Conservation (phyloP, 1,140 invertebrate species). For the Drusus annulatus region DNA sequence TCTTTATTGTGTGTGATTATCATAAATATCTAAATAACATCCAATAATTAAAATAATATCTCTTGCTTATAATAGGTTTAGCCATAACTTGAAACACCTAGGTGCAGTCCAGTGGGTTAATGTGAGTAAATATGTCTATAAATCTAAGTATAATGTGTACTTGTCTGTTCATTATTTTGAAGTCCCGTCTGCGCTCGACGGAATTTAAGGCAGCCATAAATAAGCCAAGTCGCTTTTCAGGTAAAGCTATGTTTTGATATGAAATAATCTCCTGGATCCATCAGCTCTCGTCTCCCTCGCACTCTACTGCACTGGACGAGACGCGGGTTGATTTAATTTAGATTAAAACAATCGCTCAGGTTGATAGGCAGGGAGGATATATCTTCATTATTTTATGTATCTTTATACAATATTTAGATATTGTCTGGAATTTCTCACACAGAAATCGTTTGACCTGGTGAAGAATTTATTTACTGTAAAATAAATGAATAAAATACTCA, state of each 20-base stretch:
- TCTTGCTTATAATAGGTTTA: not conserved
- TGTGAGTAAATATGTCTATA: conserved; percentile 14
- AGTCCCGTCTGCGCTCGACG: not conserved
- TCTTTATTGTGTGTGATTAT: conserved; percentile 25
- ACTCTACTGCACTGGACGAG: not conserved
- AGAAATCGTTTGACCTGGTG: no score
- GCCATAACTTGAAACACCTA: conserved; percentile 20
- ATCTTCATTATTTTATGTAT: no score
- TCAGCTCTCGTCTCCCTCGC: not conserved
- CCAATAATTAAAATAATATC: conserved; percentile 19
- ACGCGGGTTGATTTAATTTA: not conserved
- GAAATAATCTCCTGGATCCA: conserved; percentile 2
- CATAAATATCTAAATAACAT: conserved; percentile 21
- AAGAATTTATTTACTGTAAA: no score
- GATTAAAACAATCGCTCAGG: not conserved
- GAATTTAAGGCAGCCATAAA: conserved; percentile 21
- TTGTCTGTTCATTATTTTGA: conserved; percentile 23
- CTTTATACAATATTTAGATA: no score
- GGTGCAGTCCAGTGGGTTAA: not conserved
- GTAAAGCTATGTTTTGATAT: conserved; percentile 16
- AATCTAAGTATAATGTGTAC: conserved; percentile 4
- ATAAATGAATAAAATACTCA: no score
- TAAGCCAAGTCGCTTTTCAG: not conserved
- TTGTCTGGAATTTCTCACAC: no score
- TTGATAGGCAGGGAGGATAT: not conserved